Evolutionary conservation across 2,113 vertebrate species (phyloP), one percentile per base, ranked within the genome.

Genomic region (Epinephelus cyanopodus): DNA sequence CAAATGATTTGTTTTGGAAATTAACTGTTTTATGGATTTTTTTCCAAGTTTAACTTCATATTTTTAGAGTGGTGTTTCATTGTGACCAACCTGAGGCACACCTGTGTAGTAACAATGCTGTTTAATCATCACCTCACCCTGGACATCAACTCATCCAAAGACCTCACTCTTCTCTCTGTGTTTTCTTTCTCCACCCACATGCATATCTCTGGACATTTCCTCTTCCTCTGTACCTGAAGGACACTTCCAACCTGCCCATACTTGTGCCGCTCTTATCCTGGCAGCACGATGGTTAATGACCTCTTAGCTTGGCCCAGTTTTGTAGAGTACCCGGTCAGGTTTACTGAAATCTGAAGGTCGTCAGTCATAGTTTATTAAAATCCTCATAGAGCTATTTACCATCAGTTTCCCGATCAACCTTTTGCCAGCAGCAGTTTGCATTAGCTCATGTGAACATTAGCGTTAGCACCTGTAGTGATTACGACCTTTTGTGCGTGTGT

Each of bases 131-230:
- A 42, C 10, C 39, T 42, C 29, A 29, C 29, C 33, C 33, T 37
- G 6, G 6, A 37, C 33, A 37, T 6, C 23, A 53, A n/a, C 56
- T 82, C 37, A 42, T 25, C 14, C 17, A 66, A 68, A 78, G 25
- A 25, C 48, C 68, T 87, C n/a, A n/a, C n/a, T n/a, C 14, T 37
- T 79, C 6, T 87, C 45, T 84, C 39, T 83, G 15, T 80, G 18
- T 87, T 83, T 77, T 87, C 33, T 92, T 61, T 88, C 72, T 71
- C 64, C 62, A 68, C 64, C 42, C n/a, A 12, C 91, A 91, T 81
- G 90, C 71, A n/a, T 66, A 0, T 85, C 88, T 87, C 60, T n/a
- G 91, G 88, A 92, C 66, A 4, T 73, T 72, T 82, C n/a, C 4
- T 74, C 70, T 6, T 45, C 60, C 27, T 65, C 52, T 87, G 8